These are phyloP conservation scores for Dicyrtoma fusca DNA, from an alignment of 2,888 invertebrate species.

Conservation along the genomic window DNA sequence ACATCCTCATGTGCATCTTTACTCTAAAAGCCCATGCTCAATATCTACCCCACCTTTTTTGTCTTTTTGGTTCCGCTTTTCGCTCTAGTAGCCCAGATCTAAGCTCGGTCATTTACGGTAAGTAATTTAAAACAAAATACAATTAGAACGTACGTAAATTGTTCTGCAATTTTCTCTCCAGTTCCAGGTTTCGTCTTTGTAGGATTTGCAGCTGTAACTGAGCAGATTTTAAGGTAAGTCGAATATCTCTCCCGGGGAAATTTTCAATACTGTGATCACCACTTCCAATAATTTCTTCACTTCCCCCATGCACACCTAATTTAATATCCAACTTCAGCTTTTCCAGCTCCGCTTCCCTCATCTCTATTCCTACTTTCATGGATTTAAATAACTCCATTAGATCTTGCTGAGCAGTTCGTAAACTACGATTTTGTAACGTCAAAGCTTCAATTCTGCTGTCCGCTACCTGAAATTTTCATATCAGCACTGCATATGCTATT, in stretches of 20 bases:
- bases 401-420: constrained; percentile 47
- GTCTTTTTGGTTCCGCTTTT: no score
- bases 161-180: constrained; percentile 51
- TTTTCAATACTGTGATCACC: constrained; percentile 33
- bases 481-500: no score
- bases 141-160: constrained; percentile 49
- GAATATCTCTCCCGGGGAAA: constrained; percentile 27
- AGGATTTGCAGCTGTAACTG: constrained; percentile 51
- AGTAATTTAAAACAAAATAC: no score
- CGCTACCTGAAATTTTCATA: constrained; percentile 47
- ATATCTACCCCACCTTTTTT: no score
- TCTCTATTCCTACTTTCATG: constrained; percentile 45
- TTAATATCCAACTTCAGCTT: constrained; percentile 47
- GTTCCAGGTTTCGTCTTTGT: constrained; percentile 51
- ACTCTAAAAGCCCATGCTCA: no score
- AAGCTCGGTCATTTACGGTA: no score
- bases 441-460: constrained; percentile 54
- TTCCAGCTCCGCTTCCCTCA: constrained; percentile 50
- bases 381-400: constrained; percentile 41
- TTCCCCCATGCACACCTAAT: constrained; percentile 40
- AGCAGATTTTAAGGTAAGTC: constrained; percentile 47
- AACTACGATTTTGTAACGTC: constrained; percentile 48
- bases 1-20: no score
- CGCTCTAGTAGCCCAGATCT: no score
- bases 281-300: not conserved